phyloP scores from a whole-genome alignment of 1,140 invertebrate genomes.

The Drosophila neocordata region DNA sequence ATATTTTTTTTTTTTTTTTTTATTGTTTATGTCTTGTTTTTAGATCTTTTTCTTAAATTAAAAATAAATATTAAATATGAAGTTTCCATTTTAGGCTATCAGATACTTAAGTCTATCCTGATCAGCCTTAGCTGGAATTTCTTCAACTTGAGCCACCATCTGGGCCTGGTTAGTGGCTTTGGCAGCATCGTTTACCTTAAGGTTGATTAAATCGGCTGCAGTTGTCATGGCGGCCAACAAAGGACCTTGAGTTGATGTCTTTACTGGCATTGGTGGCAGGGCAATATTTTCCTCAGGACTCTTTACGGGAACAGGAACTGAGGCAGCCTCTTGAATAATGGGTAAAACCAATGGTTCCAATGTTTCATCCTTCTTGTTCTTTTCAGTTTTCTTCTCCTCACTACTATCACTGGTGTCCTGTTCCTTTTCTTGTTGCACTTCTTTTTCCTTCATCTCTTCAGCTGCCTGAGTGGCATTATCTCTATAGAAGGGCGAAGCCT shows the following conservation, averaged over 20 bases:
- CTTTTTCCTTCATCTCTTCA: slow-evolving; percentile 11
- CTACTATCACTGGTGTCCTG: slow-evolving; percentile 55
- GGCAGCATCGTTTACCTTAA: slow-evolving; percentile 4
- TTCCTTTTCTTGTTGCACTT: slow-evolving; percentile 25
- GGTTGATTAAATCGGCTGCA: slow-evolving; percentile 7
- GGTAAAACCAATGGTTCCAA: slow-evolving; percentile 18
- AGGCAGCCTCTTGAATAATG: not conserved
- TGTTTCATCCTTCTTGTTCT: slow-evolving; percentile 22
- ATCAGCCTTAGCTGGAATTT: slow-evolving; percentile 26
- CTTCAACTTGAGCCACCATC: slow-evolving; percentile 7
- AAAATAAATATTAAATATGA: slow-evolving; percentile 49
- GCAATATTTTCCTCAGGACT: slow-evolving; percentile 36
- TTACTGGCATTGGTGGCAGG: slow-evolving; percentile 55
- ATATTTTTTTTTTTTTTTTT: not conserved
- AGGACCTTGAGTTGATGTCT: slow-evolving; percentile 28
- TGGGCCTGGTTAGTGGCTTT: slow-evolving; percentile 1
- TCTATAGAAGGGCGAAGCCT: slow-evolving; percentile 60
- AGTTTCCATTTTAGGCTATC: slow-evolving; percentile 37
- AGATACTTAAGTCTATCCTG: slow-evolving; percentile 58
- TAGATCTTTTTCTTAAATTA: slow-evolving; percentile 46
- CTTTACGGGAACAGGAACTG: slow-evolving; percentile 16
- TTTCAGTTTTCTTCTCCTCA: slow-evolving; percentile 42
- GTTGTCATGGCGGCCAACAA: slow-evolving; percentile 25
- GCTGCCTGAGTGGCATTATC: slow-evolving; percentile 36
- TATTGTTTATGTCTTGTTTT: slow-evolving; percentile 19